These are phyloP conservation scores for Pseudochirops corinnae DNA, from an alignment of 2,797 vertebrate species.

Conservation along the genomic window DNA sequence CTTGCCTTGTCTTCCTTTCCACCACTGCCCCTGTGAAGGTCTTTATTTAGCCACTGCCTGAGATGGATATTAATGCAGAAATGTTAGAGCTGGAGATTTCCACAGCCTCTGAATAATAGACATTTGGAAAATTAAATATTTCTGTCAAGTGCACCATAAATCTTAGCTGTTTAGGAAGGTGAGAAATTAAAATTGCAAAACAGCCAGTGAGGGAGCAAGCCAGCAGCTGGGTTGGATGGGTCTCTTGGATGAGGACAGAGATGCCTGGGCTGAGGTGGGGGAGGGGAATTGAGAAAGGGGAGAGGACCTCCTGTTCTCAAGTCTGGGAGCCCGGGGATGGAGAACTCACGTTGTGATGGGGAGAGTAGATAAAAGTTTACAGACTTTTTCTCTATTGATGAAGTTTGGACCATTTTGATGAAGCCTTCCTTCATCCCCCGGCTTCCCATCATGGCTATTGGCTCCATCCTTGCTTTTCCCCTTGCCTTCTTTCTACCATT, in stretches of 20 bases:
- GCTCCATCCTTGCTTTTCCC: not conserved
- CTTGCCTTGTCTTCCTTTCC: not conserved
- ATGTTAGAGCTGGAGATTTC: constrained; percentile 62
- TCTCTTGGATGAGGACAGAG: not conserved
- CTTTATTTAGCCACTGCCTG: constrained; percentile 60
- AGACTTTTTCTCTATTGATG: not conserved
- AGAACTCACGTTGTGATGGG: too few species aligned
- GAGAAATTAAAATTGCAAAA: constrained; percentile 85
- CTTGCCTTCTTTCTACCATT: not conserved
- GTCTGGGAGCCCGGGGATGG: not conserved
- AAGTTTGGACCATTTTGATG: constrained; percentile 8
- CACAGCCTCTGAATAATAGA: constrained; percentile 62
- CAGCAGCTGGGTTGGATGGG: constrained; percentile 56
- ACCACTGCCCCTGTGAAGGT: constrained; percentile 27
- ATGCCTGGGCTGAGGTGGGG: not conserved
- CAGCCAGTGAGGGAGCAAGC: constrained; percentile 65
- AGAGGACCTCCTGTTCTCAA: not conserved
- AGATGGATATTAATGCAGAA: constrained; percentile 63
- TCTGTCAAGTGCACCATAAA: constrained; percentile 79
- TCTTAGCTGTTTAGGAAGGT: constrained; percentile 82
- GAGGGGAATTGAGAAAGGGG: not conserved
- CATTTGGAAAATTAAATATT: constrained; percentile 83
- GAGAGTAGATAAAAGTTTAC: not conserved
- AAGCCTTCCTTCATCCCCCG: not conserved
- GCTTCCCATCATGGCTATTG: not conserved